A percentile compares a stretch with the other conserved stretches of the same genome.
Conservation (phyloP, 1,140 invertebrate species). For the Solenopsis fugax region DNA sequence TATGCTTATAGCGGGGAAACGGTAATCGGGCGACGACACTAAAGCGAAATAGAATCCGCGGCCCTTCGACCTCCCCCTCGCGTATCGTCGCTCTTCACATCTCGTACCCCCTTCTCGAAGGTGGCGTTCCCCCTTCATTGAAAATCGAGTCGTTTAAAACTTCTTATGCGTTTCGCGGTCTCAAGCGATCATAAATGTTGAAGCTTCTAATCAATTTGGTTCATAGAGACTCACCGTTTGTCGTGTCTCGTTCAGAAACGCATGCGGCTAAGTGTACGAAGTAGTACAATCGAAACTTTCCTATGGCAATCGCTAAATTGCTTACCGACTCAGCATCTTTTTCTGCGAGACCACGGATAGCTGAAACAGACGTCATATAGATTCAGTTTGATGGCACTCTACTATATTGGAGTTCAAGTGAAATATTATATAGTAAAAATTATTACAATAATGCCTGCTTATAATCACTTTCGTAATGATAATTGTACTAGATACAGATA, state of each 20-base stretch:
- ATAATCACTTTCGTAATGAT: too few relatives aligned
- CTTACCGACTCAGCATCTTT: slow-evolving; percentile 72
- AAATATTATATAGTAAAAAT: not conserved
- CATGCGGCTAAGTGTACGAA: slow-evolving; percentile 1
- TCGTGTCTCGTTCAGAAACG: not conserved
- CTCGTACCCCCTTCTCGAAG: not conserved
- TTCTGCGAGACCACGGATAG: not conserved
- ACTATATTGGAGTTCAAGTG: not conserved
- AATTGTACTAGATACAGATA: not conserved
- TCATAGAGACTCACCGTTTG: not conserved
- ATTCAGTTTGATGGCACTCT: not conserved
- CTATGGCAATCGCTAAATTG: slow-evolving; percentile 53
- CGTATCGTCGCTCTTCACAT: not conserved
- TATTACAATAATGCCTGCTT: not conserved
- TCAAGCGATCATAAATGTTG: slow-evolving; percentile 62
- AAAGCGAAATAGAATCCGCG: slow-evolving; percentile 54
- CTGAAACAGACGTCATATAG: slow-evolving; percentile 49
- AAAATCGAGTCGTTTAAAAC: slow-evolving; percentile 71
- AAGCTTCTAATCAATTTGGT: slow-evolving; percentile 74
- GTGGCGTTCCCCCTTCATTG: not conserved
- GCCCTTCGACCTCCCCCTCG: not conserved
- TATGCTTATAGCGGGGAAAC: slow-evolving; percentile 78
- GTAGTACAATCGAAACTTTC: slow-evolving; percentile 29
- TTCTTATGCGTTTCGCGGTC: slow-evolving; percentile 47
- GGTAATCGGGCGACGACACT: slow-evolving; percentile 68